Percentiles rank a stretch among this genome's conserved stretches.
phyloP scores from a whole-genome alignment of 2,113 vertebrate species.

The Thomomys bottae region DNA sequence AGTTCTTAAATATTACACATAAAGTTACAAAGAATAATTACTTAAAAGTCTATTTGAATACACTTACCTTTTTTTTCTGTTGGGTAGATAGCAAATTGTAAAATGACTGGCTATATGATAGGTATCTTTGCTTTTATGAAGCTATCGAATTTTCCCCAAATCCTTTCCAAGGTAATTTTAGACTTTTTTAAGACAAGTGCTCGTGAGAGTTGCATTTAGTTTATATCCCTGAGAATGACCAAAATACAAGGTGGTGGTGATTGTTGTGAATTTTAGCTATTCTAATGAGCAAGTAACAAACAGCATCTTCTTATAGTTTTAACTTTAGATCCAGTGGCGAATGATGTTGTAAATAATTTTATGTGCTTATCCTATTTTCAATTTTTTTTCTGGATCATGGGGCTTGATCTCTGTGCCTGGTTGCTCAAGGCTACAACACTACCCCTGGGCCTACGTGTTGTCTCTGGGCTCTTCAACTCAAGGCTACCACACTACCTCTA shows the following conservation, averaged over 20 bases:
- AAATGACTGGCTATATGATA: neutral
- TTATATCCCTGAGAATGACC: neutral
- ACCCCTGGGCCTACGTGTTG: too few species aligned
- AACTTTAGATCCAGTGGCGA: neutral
- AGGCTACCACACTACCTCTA: too few species aligned
- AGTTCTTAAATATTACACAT: neutral
- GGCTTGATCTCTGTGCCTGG: too few species aligned
- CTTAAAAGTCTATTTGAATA: neutral
- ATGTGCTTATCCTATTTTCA: conserved; percentile 5
- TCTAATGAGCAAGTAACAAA: neutral
- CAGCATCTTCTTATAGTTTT: neutral
- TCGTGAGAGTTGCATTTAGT: neutral
- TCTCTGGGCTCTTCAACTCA: too few species aligned
- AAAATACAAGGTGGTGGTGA: neutral
- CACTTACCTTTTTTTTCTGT: neutral
- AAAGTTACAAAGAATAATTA: neutral
- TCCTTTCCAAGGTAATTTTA: neutral
- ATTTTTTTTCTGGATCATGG: too few species aligned
- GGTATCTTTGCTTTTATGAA: neutral
- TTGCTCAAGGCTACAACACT: too few species aligned
- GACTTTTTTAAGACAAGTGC: neutral
- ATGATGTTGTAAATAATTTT: neutral
- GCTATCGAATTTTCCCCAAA: neutral
- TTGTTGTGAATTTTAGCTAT: neutral
- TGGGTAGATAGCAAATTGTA: neutral